Conservation (phyloP, 2,888 invertebrate genomes). For the Ophioninae sp. region DNA sequence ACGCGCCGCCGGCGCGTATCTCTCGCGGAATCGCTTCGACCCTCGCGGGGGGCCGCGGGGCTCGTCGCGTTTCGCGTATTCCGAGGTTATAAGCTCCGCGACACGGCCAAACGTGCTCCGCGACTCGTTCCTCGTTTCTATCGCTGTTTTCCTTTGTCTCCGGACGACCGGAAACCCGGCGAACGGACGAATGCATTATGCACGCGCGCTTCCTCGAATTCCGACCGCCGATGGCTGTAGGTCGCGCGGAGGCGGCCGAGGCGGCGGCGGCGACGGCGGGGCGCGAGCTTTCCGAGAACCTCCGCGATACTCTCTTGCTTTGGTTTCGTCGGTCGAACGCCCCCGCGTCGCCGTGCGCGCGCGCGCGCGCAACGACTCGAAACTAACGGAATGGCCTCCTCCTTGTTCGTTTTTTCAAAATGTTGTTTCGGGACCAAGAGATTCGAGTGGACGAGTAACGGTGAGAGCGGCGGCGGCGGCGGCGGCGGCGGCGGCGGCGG, state of each 20-base stretch:
- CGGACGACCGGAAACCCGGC: slow-evolving; percentile 42
- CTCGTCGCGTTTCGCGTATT: slow-evolving; percentile 7
- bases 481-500: too few species aligned
- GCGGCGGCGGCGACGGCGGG: too few species aligned
- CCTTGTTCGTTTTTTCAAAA: too few species aligned
- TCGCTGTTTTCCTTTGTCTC: slow-evolving; percentile 29
- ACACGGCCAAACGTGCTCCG: slow-evolving; percentile 19
- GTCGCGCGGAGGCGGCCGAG: too few species aligned
- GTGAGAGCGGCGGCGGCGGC: too few species aligned
- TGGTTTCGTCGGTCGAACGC: neutral
- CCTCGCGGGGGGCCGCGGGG: too few species aligned
- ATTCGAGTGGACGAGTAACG: too few species aligned
- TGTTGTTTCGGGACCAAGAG: too few species aligned
- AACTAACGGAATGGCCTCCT: too few species aligned
- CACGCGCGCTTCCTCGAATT: slow-evolving; percentile 51
- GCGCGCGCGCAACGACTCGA: too few species aligned
- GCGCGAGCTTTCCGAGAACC: slow-evolving; percentile 13
- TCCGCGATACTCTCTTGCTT: neutral
- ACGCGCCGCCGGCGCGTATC: slow-evolving; percentile 7
- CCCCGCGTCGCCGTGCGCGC: neutral
- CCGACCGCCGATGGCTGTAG: slow-evolving; percentile 53
- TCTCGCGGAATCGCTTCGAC: slow-evolving; percentile 4
- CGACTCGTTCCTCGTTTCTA: slow-evolving; percentile 7
- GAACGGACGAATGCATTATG: slow-evolving; percentile 36
- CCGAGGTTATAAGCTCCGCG: slow-evolving; percentile 27